A percentile compares a stretch with the other conserved stretches of the same genome.
Conservation (phyloP, 2,113 vertebrate genomes). For the Datnioides undecimradiatus region DNA sequence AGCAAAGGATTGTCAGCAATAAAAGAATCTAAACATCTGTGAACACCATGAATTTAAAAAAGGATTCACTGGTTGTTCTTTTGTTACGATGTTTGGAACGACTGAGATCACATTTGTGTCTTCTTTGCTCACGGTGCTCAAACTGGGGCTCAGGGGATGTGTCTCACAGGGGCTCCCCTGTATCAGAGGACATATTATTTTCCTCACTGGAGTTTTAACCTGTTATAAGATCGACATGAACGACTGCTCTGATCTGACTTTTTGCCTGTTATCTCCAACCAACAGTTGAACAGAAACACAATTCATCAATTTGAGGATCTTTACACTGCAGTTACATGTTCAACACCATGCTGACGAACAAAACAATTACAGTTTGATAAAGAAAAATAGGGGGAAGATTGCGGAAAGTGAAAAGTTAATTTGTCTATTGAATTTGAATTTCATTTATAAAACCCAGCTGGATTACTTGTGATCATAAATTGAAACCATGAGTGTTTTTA, state of each 20-base stretch:
- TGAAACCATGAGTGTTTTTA: conserved; percentile 44
- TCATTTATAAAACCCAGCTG: conserved; percentile 37
- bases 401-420: neutral
- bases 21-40: neutral
- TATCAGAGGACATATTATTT: conserved; percentile 24
- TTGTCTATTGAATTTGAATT: conserved; percentile 1
- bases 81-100: neutral
- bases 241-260: neutral
- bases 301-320: conserved; percentile 9
- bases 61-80: neutral
- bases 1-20: neutral
- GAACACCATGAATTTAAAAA: neutral
- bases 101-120: conserved; percentile 5
- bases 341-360: conserved; percentile 1
- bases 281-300: neutral
- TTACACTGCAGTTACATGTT: neutral
- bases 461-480: conserved; percentile 34
- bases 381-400: neutral
- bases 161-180: neutral
- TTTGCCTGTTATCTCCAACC: conserved; percentile 6
- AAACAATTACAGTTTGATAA: conserved; percentile 19
- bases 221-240: conserved; percentile 2
- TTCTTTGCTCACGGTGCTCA: neutral
- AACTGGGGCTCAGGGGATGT: conserved; percentile 9
- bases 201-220: conserved; percentile 3